Evolutionary conservation across 2,888 invertebrate genomes (phyloP), one percentile per base, ranked within the genome.

Genomic region (Drosophila barbarae): DNA sequence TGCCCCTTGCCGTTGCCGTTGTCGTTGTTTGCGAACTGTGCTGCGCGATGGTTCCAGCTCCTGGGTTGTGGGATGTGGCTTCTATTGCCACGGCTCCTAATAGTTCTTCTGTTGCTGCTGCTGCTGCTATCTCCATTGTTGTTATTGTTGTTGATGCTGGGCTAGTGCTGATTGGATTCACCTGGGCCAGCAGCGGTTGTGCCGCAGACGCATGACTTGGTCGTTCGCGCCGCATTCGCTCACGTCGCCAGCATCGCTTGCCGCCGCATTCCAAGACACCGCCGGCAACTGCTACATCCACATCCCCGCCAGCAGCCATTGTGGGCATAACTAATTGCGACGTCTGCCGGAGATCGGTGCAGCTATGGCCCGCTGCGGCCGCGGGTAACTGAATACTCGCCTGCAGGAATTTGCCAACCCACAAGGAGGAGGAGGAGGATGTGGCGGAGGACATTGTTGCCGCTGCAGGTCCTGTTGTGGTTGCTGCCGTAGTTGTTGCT

Each of bases 321-420:
- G 79, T 84, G 79, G 85, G 85, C 84, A 80, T 80, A 84, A 84
- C 85, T 84, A 84, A 84, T 84, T 84, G 85, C 84, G 72, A 66
- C 65, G 75, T 70, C 67, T 70, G 82, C 63, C 76, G 78, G 76
- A 76, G 79, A 78, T 74, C 78, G 76, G 63, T 72, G 73, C 75
- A 66, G 63, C 61, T 56, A 64, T 65, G 76, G 65, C 65, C 60
- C 60, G 64, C 54, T 52, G 57, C 52, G 50, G 55, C 71, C 52
- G 36, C 52, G 64, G 69, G 56, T 58, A 81, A 68, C 65, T 72
- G 79, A 56, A 72, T 77, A 77, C 72, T 69, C 65, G 71, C 63
- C 72, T 72, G 80, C 75, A 73, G 76, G 76, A 80, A 80, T 80
- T 83, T 61, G 36, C 49, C 41, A 50, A 64, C 36, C 69, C 68